Base-by-base conservation (phyloP, 2,797 vertebrate genomes). In the Pteronotus mesoamericanus region DNA sequence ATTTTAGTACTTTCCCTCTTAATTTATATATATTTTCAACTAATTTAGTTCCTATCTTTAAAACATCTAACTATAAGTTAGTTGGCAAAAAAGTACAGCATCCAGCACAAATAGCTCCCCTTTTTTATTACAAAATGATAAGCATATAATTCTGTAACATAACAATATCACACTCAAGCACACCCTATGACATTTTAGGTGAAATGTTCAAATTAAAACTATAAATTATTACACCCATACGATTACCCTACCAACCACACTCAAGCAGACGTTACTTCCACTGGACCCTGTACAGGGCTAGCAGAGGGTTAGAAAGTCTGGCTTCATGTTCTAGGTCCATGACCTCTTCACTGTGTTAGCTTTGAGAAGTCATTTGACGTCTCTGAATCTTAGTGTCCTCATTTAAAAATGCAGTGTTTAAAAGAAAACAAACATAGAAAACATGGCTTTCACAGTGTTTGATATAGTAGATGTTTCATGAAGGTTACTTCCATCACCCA, bases 391-490 rank as follows among this genome's bases (percentile, higher is more conserved):
- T 44, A 11, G 16, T 29, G 46, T 69, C 44, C 10, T 64, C 39
- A 3, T 69, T 29, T 79, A 39, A 83, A 86, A 79, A 21, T 10
- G 2, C 21, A 18, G 15, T 55, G 21, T 32, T 19, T 10, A 16
- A 26, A 89, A 48, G 59, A 44, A 44, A n/a, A n/a, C n/a, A 37
- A 26, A 80, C 39, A 4, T 5, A 57, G 18, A n/a, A 77, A 51
- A 19, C 21, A 0, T 21, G 11, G 15, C 42, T 75, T 7, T 4
- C 26, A 1, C 3, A 3, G 19, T 1, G 10, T 82, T 51, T 19
- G 5, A 3, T 8, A 24, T 15, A 29, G n/a, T 15, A 26, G 16
- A 21, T 21, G 4, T 46, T 29, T 51, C 48, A 6, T 22, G 12
- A 51, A 16, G 2, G 18, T n/a, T 26, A 42, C 66, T 66, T 29